These are phyloP conservation scores for Sebastes schlegelii DNA, from an alignment of 2,113 vertebrate genomes.

Conservation along the genomic window DNA sequence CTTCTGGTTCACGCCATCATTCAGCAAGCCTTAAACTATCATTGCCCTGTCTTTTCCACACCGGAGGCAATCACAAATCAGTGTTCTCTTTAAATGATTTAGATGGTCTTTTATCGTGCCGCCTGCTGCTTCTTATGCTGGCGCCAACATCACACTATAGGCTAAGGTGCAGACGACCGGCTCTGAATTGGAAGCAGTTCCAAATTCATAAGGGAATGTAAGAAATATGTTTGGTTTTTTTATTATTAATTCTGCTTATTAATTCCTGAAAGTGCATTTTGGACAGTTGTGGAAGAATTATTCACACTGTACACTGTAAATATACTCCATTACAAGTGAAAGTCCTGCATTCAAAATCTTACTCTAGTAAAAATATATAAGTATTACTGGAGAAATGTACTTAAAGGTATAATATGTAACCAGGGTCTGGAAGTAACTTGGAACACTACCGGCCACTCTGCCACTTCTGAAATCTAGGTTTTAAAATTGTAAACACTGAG, in stretches of 20 bases:
- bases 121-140: slow-evolving; percentile 23
- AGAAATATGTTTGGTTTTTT: not conserved
- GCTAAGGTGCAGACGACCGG: not conserved
- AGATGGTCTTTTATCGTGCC: slow-evolving; percentile 48
- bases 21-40: slow-evolving; percentile 67
- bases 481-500: too few relatives aligned
- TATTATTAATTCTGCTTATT: not conserved
- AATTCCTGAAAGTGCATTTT: not conserved
- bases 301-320: too few relatives aligned
- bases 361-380: not conserved
- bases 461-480: too few relatives aligned
- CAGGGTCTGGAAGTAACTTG: too few relatives aligned
- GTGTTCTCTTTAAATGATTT: slow-evolving; percentile 52
- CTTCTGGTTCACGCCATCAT: slow-evolving; percentile 60
- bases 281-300: too few relatives aligned
- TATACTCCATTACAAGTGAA: too few relatives aligned
- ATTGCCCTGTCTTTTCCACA: slow-evolving; percentile 56
- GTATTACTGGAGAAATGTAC: too few relatives aligned
- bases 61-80: slow-evolving; percentile 62
- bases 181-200: slow-evolving; percentile 10
- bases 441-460: too few relatives aligned
- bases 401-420: too few relatives aligned
- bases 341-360: not conserved
- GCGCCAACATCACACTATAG: slow-evolving; percentile 6
- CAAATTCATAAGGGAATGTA: not conserved